Evolutionary conservation across 2,113 vertebrate species (phyloP), one percentile per base, ranked within the genome.

Genomic region (Alligator mississippiensis): DNA sequence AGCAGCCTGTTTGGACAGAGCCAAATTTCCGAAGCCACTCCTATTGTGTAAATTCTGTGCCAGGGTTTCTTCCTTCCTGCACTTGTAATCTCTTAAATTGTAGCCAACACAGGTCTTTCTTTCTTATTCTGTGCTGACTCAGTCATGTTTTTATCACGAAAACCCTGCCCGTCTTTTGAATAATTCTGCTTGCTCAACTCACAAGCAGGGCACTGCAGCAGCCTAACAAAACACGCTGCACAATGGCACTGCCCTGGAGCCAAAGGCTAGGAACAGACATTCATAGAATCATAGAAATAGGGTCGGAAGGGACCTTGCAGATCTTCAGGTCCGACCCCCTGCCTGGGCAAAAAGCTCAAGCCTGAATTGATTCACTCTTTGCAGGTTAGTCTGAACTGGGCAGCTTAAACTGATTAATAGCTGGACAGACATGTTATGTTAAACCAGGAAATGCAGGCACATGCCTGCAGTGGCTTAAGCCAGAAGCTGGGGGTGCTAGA

Each of bases 121-220:
- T 96, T 93, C 87, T 63, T 91, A 30, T 57, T 88, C 89, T 91
- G 80, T 61, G 90, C 80, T 76, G 89, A 80, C 77, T 78, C 0
- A 0, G 64, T 91, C 90, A 60, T 76, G 86, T 91, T 96, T 94
- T 89, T 63, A 77, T 85, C 80, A 92, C 58, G 24, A 89, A 93
- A 93, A 90, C 74, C 74, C 75, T 82, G n/a, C 66, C 78, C 81
- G 84, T 85, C 11, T 47, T 89, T 95, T 93, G 90, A 38, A 12
- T 77, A 90, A 47, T 22, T 74, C 80, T 90, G 28, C 28, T 74
- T 30, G 70, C 34, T 22, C 34, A 24, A 34, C 47, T 47, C 78
- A 77, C 91, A 89, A 90, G 86, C 86, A 91, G 94, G 96, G 91
- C 88, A 92, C 38, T 57, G n/a, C 58, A 68, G 57, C 90, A 94